These are phyloP conservation scores for Plemyria rubiginata DNA, from an alignment of 2,888 invertebrate species.

Conservation along the genomic window DNA sequence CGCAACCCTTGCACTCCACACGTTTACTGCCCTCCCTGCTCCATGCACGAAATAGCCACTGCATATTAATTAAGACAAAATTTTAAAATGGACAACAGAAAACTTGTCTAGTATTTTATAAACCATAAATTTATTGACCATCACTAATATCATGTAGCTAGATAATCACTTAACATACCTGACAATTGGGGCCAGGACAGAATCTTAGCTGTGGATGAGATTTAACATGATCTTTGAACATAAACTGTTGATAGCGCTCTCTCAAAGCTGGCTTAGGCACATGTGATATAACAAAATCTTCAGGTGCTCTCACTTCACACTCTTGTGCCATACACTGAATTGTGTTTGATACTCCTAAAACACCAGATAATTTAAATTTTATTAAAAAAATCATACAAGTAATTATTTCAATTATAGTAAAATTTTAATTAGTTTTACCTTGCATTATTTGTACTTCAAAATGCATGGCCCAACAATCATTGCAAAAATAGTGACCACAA, in stretches of 20 bases:
- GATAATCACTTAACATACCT: conserved; percentile 70
- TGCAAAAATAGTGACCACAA: conserved; percentile 97
- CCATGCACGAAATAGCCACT: conserved; percentile 93
- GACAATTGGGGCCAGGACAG: conserved; percentile 98
- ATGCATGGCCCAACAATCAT: conserved; percentile 98
- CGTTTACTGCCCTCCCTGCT: conserved; percentile 90
- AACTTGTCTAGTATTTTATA: too few relatives aligned
- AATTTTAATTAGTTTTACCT: conserved; percentile 78
- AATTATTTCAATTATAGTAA: too few relatives aligned
- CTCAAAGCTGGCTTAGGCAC: conserved; percentile 92
- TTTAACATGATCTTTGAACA: conserved; percentile 98
- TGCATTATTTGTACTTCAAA: conserved; percentile 98
- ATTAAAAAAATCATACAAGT: not conserved
- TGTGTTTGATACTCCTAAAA: conserved; percentile 89
- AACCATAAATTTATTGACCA: not conserved
- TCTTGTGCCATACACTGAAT: conserved; percentile 99
- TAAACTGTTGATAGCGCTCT: conserved; percentile 97
- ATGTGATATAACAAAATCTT: conserved; percentile 96
- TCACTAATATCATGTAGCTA: not conserved
- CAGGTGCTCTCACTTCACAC: conserved; percentile 97
- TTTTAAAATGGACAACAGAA: too few relatives aligned
- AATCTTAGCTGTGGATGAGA: conserved; percentile 95
- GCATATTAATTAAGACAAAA: conserved; percentile 17
- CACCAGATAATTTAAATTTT: not conserved
- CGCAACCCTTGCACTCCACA: conserved; percentile 95